phyloP scores from a whole-genome alignment of 2,888 invertebrate genomes.

The Apotomis betuletana region DNA sequence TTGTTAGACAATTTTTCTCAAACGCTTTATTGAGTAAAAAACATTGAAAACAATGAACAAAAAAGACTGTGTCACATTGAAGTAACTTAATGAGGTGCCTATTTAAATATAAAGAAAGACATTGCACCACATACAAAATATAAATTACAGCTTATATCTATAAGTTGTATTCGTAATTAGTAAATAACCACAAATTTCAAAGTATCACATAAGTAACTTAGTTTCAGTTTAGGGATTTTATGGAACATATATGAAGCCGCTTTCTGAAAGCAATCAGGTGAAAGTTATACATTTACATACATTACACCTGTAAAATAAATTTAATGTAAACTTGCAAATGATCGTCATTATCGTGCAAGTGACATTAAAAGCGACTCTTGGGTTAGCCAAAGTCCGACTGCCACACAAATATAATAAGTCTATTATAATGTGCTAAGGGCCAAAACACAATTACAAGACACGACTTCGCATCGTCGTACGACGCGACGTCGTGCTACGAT shows the following conservation, averaged over 20 bases:
- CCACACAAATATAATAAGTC: slow-evolving; percentile 18
- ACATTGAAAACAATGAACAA: neutral
- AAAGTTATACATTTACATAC: slow-evolving; percentile 15
- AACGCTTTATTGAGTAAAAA: neutral
- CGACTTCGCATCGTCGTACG: too few relatives aligned
- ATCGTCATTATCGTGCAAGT: slow-evolving; percentile 37
- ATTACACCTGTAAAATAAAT: slow-evolving; percentile 24
- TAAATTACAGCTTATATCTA: neutral
- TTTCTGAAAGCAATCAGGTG: slow-evolving; percentile 8
- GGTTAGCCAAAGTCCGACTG: slow-evolving; percentile 6
- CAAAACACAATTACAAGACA: too few relatives aligned
- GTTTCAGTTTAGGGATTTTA: slow-evolving; percentile 1
- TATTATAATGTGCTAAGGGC: too few relatives aligned
- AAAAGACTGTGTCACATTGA: neutral
- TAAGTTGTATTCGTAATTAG: neutral
- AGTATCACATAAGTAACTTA: neutral
- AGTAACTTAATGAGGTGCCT: neutral
- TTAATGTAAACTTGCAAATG: slow-evolving; percentile 28
- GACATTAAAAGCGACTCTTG: slow-evolving; percentile 32
- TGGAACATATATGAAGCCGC: neutral
- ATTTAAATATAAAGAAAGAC: neutral
- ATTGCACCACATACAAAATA: neutral
- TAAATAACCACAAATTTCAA: neutral
- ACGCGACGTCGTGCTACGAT: too few relatives aligned
- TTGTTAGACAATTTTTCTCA: neutral